Base-by-base conservation (phyloP, 2,113 vertebrate species). In the Sinocyclocheilus anshuiensis region DNA sequence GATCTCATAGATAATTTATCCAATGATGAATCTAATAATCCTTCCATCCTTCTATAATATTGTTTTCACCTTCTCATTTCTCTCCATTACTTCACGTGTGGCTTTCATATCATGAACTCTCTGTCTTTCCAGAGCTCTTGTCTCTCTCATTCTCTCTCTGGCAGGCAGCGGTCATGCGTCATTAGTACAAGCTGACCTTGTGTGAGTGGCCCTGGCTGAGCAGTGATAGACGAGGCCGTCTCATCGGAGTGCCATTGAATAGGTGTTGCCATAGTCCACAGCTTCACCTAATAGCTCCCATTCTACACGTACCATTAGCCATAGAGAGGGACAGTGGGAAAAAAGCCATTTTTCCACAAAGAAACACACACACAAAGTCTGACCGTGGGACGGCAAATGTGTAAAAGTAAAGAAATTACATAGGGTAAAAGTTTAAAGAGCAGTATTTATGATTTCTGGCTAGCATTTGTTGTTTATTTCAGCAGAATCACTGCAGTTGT, bases 181-280 rank as follows among this genome's bases (percentile, higher is more conserved):
- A 94, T 95, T 93, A 94, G 93, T 90, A 91, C 91, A 92, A 92
- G 87, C 91, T 95, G 93, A 95, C 94, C 93, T 95, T 94, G 92
- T 91, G 90, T 89, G 92, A 93, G 91, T 93, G 93, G 92, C 93
- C 90, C 90, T 91, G 90, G 91, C 86, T 94, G 91, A 93, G 92
- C 91, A 92, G 89, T 95, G 93, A 94, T 93, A 90, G 94, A 94
- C 92, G 94, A 90, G 89, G 91, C 86, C 86, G 81, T 90, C 90
- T 87, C 92, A 88, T 86, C 88, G 90, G 39, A 90, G 91, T 92
- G 91, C 91, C 88, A 87, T 91, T 84, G 93, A 94, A 93, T 94
- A 94, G 92, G 92, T 90, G 92, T 91, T 89, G 92, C 92, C 93
- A 88, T 92, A 94, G 91, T 93, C 92, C 93, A 94, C 87, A 84